These are phyloP conservation scores for Xerus rutilus DNA, from an alignment of 2,797 vertebrate species.

Conservation along the genomic window DNA sequence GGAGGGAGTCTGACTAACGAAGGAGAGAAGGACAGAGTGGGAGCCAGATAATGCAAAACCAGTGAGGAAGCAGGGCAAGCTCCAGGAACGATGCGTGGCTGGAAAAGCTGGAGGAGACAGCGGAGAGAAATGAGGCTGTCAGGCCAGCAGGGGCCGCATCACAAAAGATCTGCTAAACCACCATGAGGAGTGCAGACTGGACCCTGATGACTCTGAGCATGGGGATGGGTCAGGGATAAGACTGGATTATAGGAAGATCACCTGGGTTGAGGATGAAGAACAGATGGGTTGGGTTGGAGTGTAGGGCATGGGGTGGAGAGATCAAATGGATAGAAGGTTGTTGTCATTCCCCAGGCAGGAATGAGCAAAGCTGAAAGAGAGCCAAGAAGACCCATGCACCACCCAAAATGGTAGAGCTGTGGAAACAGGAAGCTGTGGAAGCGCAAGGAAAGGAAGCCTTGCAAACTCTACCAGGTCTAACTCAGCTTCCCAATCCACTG, in stretches of 20 bases:
- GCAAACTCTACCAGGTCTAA: neutral
- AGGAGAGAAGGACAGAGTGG: neutral
- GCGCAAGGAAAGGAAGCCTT: neutral
- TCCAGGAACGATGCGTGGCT: neutral
- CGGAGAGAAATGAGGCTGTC: neutral
- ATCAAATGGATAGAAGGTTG: neutral
- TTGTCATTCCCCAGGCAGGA: neutral
- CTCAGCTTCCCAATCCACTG: rapidly evolving
- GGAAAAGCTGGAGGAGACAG: neutral
- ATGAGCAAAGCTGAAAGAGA: neutral
- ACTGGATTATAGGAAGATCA: neutral
- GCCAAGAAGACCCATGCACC: neutral
- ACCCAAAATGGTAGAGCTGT: neutral
- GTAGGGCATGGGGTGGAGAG: neutral
- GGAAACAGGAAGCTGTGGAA: neutral
- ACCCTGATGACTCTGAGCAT: neutral
- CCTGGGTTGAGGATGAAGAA: neutral
- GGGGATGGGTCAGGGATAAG: neutral
- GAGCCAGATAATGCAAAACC: neutral
- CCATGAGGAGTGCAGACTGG: neutral
- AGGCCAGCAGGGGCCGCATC: neutral
- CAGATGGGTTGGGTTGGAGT: neutral
- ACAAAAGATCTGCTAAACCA: neutral
- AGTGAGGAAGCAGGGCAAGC: neutral
- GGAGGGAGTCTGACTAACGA: neutral